Base-by-base conservation (phyloP, 2,888 invertebrate genomes). In the Sinelater perroti region DNA sequence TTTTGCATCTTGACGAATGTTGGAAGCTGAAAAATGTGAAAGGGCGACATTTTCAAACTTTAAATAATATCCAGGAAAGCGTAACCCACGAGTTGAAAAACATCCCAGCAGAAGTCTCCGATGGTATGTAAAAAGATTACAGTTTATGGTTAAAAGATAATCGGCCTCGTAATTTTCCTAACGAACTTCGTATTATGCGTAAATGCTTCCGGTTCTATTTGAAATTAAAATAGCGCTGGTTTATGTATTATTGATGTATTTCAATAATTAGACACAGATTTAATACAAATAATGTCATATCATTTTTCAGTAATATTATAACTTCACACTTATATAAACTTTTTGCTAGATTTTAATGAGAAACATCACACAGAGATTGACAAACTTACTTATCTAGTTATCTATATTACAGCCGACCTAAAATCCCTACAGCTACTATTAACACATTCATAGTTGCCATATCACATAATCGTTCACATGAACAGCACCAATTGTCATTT, bases 311-410 rank as follows among this genome's bases (percentile, higher is more conserved):
- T 42, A 50, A 11, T 57, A 57, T 42, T 30, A 57, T 56, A 57
- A 53, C 35, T 46, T 53, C 45, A 47, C 58, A 58, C 46, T 47
- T 40, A 53, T 20, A 53, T 47, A 49, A 47, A 35, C 33, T 47
- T 57, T 46, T 40, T 57, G 35, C 44, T 44, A 56, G 38, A 40
- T 58, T 58, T 58, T 63, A 59, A 60, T 65, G 62, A 65, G 62
- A 66, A 65, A 72, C 70, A 73, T 69, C 70, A 72, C 71, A 71
- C 69, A 65, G 62, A 69, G 67, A 70, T 70, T 70, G 69, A 67
- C 66, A 65, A 46, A 33, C 40, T 28, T 28, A 57, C 56, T 68
- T 67, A 69, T 59, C 63, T 62, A 54, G 62, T 61, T 57, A 46
- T 46, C 45, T 54, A 40, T 44, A 16, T 44, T 44, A 51, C 51